Evolutionary conservation across 2,888 invertebrate species (phyloP).

Genomic region (Sicus ferrugineus): DNA sequence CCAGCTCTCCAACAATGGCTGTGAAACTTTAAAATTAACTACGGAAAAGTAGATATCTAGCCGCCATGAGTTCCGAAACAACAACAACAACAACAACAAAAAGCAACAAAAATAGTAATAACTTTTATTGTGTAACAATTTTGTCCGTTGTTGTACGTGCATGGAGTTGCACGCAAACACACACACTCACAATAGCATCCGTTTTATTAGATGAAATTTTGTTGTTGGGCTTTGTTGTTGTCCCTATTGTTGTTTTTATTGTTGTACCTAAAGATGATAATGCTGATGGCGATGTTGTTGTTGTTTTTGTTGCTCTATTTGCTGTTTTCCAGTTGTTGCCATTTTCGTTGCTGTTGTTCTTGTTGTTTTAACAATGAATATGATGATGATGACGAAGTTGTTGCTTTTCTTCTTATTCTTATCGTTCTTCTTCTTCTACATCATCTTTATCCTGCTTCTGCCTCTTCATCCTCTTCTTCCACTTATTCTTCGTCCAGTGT

Average conservation of each 20-base stretch:
- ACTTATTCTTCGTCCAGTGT: neutral
- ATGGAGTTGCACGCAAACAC: neutral
- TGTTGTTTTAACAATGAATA: neutral
- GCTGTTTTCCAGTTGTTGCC: neutral
- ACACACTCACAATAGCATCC: neutral
- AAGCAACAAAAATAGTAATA: too few species aligned
- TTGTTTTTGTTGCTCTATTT: neutral
- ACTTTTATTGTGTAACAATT: too few species aligned
- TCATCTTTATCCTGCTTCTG: neutral
- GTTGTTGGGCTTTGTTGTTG: neutral
- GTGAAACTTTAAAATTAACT: too few species aligned
- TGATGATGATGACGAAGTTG: too few species aligned
- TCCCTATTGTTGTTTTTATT: neutral
- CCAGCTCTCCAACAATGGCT: too few species aligned
- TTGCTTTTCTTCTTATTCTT: too few species aligned
- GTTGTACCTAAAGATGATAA: neutral
- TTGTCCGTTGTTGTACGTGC: too few species aligned
- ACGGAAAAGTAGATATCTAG: too few species aligned
- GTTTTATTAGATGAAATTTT: neutral
- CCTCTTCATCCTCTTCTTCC: neutral
- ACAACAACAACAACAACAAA: too few species aligned
- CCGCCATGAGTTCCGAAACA: too few species aligned
- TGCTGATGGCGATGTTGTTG: neutral
- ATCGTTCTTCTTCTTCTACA: neutral
- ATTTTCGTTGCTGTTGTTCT: neutral